Conservation (phyloP, 2,888 invertebrate genomes). For the Lepidochrysops patricia region DNA sequence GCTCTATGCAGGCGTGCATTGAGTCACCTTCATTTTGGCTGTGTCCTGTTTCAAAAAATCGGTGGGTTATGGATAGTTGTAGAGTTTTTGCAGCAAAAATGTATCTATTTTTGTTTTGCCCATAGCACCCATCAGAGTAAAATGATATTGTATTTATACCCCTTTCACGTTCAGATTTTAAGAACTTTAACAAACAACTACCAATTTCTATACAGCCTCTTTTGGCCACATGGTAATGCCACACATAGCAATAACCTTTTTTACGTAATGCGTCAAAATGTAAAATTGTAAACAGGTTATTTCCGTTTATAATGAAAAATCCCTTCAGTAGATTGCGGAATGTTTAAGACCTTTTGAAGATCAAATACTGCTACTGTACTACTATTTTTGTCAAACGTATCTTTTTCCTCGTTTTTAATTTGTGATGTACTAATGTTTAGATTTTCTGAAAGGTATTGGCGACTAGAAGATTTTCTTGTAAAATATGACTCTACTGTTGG, state of each 20-base stretch:
- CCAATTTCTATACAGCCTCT: conserved; percentile 23
- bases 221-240: conserved; percentile 25
- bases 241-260: conserved; percentile 25
- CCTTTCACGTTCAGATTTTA: conserved; percentile 14
- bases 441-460: neutral
- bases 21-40: conserved; percentile 21
- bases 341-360: conserved; percentile 27
- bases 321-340: conserved; percentile 28
- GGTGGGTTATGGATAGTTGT: conserved; percentile 16
- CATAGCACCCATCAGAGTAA: conserved; percentile 18
- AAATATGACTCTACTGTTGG: neutral
- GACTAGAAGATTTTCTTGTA: neutral
- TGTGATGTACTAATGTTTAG: no score
- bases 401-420: conserved; percentile 27
- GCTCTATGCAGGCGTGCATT: conserved; percentile 20
- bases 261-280: conserved; percentile 22
- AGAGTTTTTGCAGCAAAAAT: conserved; percentile 17
- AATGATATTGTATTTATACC: conserved; percentile 14
- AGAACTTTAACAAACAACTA: conserved; percentile 21
- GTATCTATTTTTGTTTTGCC: conserved; percentile 19
- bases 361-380: conserved; percentile 26
- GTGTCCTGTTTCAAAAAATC: conserved; percentile 21
- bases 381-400: conserved; percentile 15
- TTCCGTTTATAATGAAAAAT: conserved; percentile 28
- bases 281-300: conserved; percentile 27